Percentiles rank a stretch among this genome's conserved stretches.
Conservation (phyloP, 2,888 invertebrate genomes). For the Rhamnusium bicolor region DNA sequence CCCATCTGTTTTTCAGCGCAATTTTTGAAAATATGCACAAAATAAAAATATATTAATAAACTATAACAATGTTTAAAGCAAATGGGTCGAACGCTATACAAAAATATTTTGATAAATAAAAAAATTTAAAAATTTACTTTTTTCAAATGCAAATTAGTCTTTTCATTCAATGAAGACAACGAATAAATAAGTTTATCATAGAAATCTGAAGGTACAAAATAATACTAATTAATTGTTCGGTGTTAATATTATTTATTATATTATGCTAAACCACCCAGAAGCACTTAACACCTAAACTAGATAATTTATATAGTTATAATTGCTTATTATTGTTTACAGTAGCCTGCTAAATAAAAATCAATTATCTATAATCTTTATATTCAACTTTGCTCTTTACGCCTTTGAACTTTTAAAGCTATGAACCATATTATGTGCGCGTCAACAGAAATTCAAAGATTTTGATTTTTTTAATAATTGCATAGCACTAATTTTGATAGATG, state of each 20-base stretch:
- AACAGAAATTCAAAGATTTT: not conserved
- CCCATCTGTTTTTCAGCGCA: no score
- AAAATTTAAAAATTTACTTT: no score
- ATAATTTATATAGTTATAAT: slow-evolving; percentile 39
- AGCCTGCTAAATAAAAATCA: slow-evolving; percentile 17
- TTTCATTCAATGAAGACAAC: no score
- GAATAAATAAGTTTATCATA: no score
- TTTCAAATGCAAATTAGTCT: no score
- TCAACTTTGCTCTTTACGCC: slow-evolving; percentile 31
- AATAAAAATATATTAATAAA: no score
- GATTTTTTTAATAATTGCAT: not conserved
- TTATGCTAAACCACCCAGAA: slow-evolving; percentile 39
- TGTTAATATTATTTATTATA: slow-evolving; percentile 29
- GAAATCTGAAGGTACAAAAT: not conserved
- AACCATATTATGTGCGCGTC: not conserved
- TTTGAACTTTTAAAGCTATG: slow-evolving; percentile 18
- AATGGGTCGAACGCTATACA: no score
- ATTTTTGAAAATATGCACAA: no score
- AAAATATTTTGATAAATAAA: no score
- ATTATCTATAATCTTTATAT: slow-evolving; percentile 25
- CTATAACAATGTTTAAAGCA: no score
- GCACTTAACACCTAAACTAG: slow-evolving; percentile 38
- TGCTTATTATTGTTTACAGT: slow-evolving; percentile 12
- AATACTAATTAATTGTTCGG: no score
- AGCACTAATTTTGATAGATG: not conserved